Base-by-base conservation (phyloP, 2,113 vertebrate genomes). In the Noctilio leporinus region DNA sequence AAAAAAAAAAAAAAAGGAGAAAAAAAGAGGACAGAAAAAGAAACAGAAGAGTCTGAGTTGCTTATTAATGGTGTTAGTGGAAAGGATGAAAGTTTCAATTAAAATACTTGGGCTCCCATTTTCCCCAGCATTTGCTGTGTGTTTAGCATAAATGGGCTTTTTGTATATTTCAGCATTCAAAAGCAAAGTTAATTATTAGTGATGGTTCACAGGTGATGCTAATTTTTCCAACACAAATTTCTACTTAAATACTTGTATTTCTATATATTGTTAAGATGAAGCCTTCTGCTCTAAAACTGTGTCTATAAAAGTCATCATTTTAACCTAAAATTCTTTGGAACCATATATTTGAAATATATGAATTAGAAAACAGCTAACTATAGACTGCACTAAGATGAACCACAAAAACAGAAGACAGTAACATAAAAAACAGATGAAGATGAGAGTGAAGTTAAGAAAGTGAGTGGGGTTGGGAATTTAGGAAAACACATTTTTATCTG, bases 31-130 rank as follows among this genome's bases (percentile, higher is more conserved):
- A 97, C 91, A 97, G 96, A 96, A 96, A 96, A 97, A 97, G 94
- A 97, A 97, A 97, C 96, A 97, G 95, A 95, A 97, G 96, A 97
- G 91, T 97, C 97, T 97, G 94, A 97, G 97, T 97, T 94, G 97
- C 53, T 96, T 96, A 93, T 97, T 95, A 96, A 96, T 92, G 97
- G 97, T 97, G 97, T 95, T 94, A 96, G 95, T 97, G 97, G 75
- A 95, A 78, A 96, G 82, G 85, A 96, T 96, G 96, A 96, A 96
- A 87, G 96, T 84, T 95, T 96, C 95, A 95, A 84, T 95, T 95
- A 94, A 95, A 95, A 89, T 95, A 95, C 77, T 47, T 92, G 91
- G 95, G 78, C 91, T 94, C 96, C 97, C 97, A 93, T 93, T 89
- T 83, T 96, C 96, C 97, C 97, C 97, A 95, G 75, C 76, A 97